These are phyloP conservation scores for Andricus grossulariae DNA, from an alignment of 1,140 invertebrate species.

Conservation along the genomic window DNA sequence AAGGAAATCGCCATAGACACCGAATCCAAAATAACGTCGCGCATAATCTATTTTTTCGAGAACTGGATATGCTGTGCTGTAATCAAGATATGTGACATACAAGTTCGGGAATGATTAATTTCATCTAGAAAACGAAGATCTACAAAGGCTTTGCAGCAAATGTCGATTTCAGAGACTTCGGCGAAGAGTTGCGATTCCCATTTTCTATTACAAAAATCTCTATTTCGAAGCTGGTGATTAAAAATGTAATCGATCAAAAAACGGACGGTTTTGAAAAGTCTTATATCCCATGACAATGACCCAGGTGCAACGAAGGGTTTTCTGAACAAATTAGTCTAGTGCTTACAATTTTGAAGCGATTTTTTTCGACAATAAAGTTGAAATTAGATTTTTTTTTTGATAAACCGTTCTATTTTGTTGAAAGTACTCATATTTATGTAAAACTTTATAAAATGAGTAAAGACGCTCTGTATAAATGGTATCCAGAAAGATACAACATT, in stretches of 20 bases:
- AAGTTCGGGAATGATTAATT: constrained; percentile 52
- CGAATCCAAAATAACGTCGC: constrained; percentile 49
- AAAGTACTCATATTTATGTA: no score
- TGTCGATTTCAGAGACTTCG: background rate
- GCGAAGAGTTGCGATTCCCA: background rate
- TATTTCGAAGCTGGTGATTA: background rate
- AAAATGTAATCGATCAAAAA: background rate
- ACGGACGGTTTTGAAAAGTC: constrained; percentile 24
- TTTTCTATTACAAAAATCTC: background rate
- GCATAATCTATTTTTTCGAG: constrained; percentile 49
- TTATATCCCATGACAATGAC: background rate
- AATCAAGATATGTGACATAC: constrained; percentile 60
- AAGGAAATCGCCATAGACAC: constrained; percentile 36
- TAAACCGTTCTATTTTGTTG: no score
- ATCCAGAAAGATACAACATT: no score
- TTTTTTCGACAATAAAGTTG: no score
- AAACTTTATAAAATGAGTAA: no score
- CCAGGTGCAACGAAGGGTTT: no score
- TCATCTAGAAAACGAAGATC: constrained; percentile 47
- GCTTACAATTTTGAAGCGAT: no score
- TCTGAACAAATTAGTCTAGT: no score
- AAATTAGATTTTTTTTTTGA: no score
- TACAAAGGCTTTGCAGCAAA: constrained; percentile 51
- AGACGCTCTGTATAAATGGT: no score
- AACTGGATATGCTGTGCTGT: constrained; percentile 56